phyloP scores from a whole-genome alignment of 2,888 invertebrate genomes.

The Laspeyria flexula region DNA sequence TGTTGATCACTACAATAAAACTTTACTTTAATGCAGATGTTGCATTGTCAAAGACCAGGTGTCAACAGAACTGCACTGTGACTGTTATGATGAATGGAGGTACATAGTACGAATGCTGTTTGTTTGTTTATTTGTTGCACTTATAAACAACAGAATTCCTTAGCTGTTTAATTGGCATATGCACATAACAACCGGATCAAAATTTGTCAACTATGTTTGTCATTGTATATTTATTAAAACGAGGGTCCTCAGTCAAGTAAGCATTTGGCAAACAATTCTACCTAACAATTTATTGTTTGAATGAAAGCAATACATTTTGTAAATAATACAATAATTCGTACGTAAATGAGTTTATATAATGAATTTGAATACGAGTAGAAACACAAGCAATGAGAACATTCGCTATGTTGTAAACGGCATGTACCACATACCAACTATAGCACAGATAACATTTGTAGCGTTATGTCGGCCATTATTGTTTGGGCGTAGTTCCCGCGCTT shows the following conservation, averaged over 20 bases:
- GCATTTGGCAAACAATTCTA: no score
- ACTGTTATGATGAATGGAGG: slow-evolving; percentile 59
- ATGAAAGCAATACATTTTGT: no score
- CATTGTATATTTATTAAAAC: slow-evolving; percentile 2
- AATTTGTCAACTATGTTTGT: slow-evolving; percentile 30
- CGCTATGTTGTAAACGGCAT: slow-evolving; percentile 68
- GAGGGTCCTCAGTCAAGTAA: no score
- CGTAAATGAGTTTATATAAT: slow-evolving; percentile 21
- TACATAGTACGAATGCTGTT: slow-evolving; percentile 56
- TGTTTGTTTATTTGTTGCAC: slow-evolving; percentile 73
- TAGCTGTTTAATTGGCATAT: slow-evolving; percentile 60
- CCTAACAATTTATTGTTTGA: no score
- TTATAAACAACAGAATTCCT: slow-evolving; percentile 66
- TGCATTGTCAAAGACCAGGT: background rate
- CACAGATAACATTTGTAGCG: slow-evolving; percentile 81
- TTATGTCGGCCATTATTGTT: slow-evolving; percentile 83
- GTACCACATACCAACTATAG: slow-evolving; percentile 56
- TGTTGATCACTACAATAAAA: slow-evolving; percentile 32
- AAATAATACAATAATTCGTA: no score
- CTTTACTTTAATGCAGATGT: slow-evolving; percentile 1
- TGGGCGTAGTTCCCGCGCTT: slow-evolving; percentile 81
- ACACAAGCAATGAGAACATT: slow-evolving; percentile 73
- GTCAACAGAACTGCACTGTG: slow-evolving; percentile 16
- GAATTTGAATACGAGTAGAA: slow-evolving; percentile 39
- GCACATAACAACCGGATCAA: slow-evolving; percentile 32